A percentile compares a stretch with the other conserved stretches of the same genome.
Evolutionary conservation across 2,113 vertebrate genomes (phyloP).

Genomic region (Corythornis cristatus): DNA sequence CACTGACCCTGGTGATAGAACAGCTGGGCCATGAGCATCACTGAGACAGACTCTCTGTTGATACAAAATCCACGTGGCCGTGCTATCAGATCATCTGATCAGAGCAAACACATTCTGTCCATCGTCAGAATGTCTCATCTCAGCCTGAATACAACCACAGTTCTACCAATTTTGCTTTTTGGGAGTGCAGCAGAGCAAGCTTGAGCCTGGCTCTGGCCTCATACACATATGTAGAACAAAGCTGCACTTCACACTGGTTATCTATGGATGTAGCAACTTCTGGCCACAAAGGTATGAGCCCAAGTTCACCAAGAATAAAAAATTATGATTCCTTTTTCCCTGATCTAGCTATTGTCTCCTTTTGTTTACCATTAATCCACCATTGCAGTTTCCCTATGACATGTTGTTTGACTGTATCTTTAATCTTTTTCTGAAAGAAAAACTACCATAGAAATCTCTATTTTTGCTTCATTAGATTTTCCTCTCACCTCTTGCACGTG

Average conservation of each 20-base stretch:
- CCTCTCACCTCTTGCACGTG: neutral
- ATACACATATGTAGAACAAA: neutral
- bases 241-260: neutral
- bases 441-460: neutral
- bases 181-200: neutral
- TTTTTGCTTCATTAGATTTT: neutral
- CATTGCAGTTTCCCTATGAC: neutral
- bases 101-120: neutral
- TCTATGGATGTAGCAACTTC: neutral
- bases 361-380: neutral
- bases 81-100: neutral
- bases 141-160: neutral
- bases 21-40: too few species aligned
- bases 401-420: neutral
- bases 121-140: neutral
- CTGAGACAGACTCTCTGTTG: neutral
- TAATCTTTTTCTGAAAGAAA: neutral
- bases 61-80: fast-evolving
- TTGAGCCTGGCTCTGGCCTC: neutral
- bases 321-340: neutral
- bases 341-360: neutral
- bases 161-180: neutral
- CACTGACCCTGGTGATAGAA: neutral
- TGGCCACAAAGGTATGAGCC: neutral
- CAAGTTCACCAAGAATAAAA: neutral